A percentile compares a stretch with the other conserved stretches of the same genome.
These are phyloP conservation scores for Scolanthus callimorphus DNA, from an alignment of 92 coral and sea anemone species.

Conservation along the genomic window DNA sequence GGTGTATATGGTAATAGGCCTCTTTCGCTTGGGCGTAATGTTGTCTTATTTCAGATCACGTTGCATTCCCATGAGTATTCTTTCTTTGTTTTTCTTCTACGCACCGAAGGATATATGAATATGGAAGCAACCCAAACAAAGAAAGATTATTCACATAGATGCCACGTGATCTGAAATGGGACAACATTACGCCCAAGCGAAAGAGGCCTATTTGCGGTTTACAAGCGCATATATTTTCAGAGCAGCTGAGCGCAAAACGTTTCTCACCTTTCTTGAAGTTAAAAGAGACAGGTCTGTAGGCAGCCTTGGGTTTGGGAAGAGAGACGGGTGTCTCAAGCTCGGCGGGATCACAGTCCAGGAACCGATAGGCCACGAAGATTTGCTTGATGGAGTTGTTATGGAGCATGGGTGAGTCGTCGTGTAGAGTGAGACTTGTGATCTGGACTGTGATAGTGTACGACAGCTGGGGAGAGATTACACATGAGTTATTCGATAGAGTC, in stretches of 20 bases:
- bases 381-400: conserved; percentile 68
- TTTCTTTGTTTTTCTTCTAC: too few relatives aligned
- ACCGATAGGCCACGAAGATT: conserved; percentile 81
- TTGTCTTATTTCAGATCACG: too few relatives aligned
- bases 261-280: conserved; percentile 90
- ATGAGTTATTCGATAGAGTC: background rate
- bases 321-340: conserved; percentile 94
- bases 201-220: too few relatives aligned
- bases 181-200: too few relatives aligned
- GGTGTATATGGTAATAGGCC: too few relatives aligned
- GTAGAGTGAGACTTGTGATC: conserved; percentile 78
- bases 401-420: conserved; percentile 54
- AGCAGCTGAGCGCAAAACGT: background rate
- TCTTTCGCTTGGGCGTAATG: too few relatives aligned
- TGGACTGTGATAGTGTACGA: conserved; percentile 68
- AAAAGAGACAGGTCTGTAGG: conserved; percentile 63
- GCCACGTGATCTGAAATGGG: too few relatives aligned
- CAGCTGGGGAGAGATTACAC: conserved; percentile 25
- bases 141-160: too few relatives aligned
- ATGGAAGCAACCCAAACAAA: too few relatives aligned
- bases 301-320: conserved; percentile 81
- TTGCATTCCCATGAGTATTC: too few relatives aligned
- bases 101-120: too few relatives aligned
- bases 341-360: conserved; percentile 92
- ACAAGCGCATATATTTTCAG: too few relatives aligned